phyloP scores from a whole-genome alignment of 2,888 invertebrate genomes.

The Phyllotreta cruciferae region DNA sequence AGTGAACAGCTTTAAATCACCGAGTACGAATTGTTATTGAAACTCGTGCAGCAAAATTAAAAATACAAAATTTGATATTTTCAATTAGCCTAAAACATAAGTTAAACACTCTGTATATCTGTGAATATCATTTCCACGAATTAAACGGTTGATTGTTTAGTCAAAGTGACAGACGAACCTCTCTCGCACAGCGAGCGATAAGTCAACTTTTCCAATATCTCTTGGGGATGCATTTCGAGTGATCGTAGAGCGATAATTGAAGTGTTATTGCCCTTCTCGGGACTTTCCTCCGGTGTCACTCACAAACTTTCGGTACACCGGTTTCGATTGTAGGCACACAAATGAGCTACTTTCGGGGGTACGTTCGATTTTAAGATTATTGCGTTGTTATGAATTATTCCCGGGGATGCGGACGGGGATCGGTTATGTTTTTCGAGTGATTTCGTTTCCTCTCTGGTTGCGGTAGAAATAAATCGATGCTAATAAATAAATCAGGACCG shows the following conservation, averaged over 20 bases:
- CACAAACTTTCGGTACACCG: constrained; percentile 7
- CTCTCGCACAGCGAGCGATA: background rate
- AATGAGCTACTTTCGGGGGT: constrained; percentile 7
- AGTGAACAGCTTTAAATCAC: no score
- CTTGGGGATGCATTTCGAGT: constrained; percentile 10
- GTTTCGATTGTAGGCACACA: background rate
- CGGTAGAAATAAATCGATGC: no score
- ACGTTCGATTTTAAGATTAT: background rate
- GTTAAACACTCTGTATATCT: no score
- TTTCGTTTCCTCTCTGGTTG: no score
- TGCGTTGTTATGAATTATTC: background rate
- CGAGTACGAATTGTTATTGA: no score
- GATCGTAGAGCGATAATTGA: constrained; percentile 14
- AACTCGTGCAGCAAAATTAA: no score
- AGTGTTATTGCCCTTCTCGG: constrained; percentile 16
- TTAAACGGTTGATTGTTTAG: background rate
- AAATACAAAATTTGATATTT: no score
- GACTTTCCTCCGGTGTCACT: constrained; percentile 5
- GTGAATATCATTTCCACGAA: no score
- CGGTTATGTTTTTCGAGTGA: no score
- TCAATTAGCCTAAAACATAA: no score
- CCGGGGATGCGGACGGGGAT: no score
- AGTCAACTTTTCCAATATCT: constrained; percentile 13
- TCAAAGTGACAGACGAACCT: constrained; percentile 8
- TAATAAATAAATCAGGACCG: no score